Evolutionary conservation across 2,113 vertebrate species (phyloP), one percentile per base, ranked within the genome.

Genomic region (Zootoca vivipara): DNA sequence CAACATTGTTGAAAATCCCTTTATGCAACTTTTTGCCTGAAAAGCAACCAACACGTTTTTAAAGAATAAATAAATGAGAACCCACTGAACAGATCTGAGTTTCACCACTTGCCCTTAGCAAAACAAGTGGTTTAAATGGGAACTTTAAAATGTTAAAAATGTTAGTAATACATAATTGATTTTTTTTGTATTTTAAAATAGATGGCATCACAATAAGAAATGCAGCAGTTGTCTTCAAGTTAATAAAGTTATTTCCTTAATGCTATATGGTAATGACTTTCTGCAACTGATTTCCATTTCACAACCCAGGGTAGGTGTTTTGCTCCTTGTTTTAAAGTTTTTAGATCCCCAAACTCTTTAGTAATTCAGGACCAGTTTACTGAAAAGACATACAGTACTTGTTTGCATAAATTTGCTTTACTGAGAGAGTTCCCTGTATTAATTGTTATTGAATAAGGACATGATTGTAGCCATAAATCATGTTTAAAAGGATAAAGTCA

Each of bases 381-480:
- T 79, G 75, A 86, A 77, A 65, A 70, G 74, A 26, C 40, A 26
- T 79, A 28, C 40, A 69, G n/a, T 79, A 28, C 82, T 56, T 79
- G 78, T 46, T 46, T 40, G 24, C 64, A 78, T 64, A 78, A 26
- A 46, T 33, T 78, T 28, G 73, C 46, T 78, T 89, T 46, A 72
- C 26, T 30, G 78, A 78, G 42, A 78, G 64, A 85, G 82, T 65
- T 79, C 46, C 38, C 10, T 70, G n/a, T 82, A 87, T 85, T 88
- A 85, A 81, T 83, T 70, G 75, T 88, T 69, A 65, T 15, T 83
- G 79, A 38, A 62, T 78, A 83, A 74, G 40, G 38, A 86, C 67
- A 83, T 56, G 40, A 78, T 89, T 83, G 33, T 28, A 56, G 33
- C 38, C 74, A 83, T 83, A 83, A 86, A 85, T 85, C 26, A 35